A percentile compares a stretch with the other conserved stretches of the same genome.
phyloP scores from a whole-genome alignment of 2,113 vertebrate species.

The Hippolais icterina region DNA sequence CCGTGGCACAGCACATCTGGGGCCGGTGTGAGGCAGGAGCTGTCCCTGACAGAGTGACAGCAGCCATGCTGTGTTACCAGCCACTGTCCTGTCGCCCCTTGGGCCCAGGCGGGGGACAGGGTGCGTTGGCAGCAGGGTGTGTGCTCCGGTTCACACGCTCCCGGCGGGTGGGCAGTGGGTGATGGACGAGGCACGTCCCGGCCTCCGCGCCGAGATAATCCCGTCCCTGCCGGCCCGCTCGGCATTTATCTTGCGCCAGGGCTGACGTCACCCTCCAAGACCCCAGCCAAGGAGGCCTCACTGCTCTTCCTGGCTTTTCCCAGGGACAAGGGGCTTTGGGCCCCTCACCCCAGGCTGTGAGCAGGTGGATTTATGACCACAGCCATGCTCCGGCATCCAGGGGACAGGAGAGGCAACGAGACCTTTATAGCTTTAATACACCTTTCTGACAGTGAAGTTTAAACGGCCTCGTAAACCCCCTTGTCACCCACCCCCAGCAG shows the following conservation, averaged over 20 bases:
- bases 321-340: not conserved
- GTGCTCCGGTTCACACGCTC: not conserved
- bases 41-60: fast-evolving
- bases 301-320: constrained; percentile 1
- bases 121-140: fast-evolving
- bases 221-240: not conserved
- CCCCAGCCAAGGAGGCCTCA: not conserved
- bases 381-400: not conserved
- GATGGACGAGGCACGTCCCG: not conserved
- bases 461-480: constrained; percentile 64
- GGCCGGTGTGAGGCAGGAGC: not conserved
- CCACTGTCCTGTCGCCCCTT: not conserved
- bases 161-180: not conserved
- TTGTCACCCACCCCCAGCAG: constrained; percentile 9
- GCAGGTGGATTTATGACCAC: constrained; percentile 51
- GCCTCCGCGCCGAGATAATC: not conserved
- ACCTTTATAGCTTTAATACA: constrained; percentile 62
- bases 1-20: fast-evolving
- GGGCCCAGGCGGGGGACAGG: not conserved
- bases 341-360: not conserved
- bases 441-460: constrained; percentile 62
- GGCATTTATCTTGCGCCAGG: not conserved
- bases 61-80: fast-evolving
- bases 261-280: constrained; percentile 22
- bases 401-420: not conserved